These are phyloP conservation scores for Struthidea cinerea DNA, from an alignment of 2,113 vertebrate genomes.

Conservation along the genomic window DNA sequence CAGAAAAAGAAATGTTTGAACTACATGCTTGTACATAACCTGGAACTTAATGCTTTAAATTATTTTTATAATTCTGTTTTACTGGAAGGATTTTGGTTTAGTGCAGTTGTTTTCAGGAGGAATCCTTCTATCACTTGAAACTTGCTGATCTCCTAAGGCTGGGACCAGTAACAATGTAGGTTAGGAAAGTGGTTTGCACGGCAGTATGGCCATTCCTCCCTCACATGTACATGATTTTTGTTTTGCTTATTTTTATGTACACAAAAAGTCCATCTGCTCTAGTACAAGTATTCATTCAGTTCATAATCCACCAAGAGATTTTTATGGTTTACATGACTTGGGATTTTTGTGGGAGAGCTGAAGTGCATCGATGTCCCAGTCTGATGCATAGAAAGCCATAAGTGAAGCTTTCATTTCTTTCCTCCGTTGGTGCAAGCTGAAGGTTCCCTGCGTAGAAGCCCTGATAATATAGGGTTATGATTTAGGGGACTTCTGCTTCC, in stretches of 20 bases:
- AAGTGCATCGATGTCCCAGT: not conserved
- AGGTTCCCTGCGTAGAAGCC: not conserved
- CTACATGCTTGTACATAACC: not conserved
- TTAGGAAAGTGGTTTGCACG: not conserved
- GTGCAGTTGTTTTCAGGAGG: not conserved
- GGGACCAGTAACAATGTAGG: not conserved
- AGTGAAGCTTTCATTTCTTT: not conserved
- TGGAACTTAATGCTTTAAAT: not conserved
- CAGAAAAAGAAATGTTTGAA: not conserved
- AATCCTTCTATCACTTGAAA: not conserved
- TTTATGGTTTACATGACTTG: not conserved
- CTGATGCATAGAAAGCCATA: accelerated
- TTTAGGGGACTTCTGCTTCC: not conserved
- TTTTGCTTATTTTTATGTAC: not conserved
- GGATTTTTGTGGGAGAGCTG: not conserved
- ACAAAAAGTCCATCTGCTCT: not conserved
- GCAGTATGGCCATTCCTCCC: not conserved
- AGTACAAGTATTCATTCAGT: not conserved
- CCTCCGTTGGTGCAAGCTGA: not conserved
- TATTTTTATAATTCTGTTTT: not conserved
- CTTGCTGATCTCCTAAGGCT: not conserved
- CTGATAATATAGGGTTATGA: not conserved
- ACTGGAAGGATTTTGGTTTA: not conserved
- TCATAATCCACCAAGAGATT: not conserved
- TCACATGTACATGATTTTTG: not conserved